phyloP scores from a whole-genome alignment of 2,113 vertebrate species.

The Tachuris rubrigastra region DNA sequence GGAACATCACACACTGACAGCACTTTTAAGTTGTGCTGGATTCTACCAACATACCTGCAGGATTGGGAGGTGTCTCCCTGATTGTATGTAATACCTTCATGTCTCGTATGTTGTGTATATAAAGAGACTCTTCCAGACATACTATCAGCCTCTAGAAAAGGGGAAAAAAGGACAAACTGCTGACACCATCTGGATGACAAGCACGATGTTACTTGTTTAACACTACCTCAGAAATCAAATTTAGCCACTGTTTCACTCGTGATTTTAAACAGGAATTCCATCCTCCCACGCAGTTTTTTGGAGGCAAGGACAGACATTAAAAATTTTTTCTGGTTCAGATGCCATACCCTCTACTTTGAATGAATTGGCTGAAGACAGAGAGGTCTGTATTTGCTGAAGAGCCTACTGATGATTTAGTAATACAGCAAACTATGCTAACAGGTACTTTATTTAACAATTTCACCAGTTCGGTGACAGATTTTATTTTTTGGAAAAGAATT shows the following conservation, averaged over 20 bases:
- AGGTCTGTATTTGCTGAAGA: background rate
- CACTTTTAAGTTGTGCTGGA: background rate
- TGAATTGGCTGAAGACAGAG: background rate
- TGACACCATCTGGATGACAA: background rate
- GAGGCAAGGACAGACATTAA: background rate
- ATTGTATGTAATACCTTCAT: constrained; percentile 99
- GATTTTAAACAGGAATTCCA: background rate
- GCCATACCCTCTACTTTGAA: background rate
- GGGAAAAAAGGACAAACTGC: background rate
- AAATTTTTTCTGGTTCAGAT: background rate
- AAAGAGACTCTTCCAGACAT: constrained; percentile 97
- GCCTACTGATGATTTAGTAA: background rate
- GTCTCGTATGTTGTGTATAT: constrained; percentile 98
- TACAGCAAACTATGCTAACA: background rate
- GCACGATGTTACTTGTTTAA: background rate
- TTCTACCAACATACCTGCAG: constrained; percentile 75
- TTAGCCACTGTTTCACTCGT: background rate
- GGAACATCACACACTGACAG: background rate
- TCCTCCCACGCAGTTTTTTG: background rate
- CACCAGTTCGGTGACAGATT: background rate
- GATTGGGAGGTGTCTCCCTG: constrained; percentile 97
- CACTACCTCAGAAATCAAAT: background rate
- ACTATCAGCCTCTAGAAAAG: constrained; percentile 90
- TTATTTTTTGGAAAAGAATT: background rate
- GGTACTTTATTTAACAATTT: background rate